These are phyloP conservation scores for Cuculus canorus DNA, from an alignment of 2,797 vertebrate genomes.

Conservation along the genomic window DNA sequence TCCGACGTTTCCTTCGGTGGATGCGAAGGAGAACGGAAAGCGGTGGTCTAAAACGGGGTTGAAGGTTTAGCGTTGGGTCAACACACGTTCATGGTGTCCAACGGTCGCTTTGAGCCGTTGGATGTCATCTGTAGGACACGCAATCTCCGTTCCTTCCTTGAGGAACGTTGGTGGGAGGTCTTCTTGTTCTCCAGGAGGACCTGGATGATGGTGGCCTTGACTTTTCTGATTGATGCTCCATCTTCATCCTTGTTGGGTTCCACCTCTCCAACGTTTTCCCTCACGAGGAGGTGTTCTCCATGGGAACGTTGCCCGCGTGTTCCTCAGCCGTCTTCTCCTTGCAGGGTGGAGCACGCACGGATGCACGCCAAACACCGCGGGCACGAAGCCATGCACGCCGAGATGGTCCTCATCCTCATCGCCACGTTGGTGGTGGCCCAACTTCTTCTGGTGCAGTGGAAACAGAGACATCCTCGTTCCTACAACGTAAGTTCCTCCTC, in stretches of 20 bases:
- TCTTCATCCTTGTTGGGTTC: too few relatives aligned
- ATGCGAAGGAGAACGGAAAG: not conserved
- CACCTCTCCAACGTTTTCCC: too few relatives aligned
- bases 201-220: not conserved
- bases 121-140: accelerated
- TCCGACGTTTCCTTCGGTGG: not conserved
- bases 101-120: not conserved
- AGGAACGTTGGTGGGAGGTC: accelerated
- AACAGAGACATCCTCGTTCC: slow-evolving; percentile 94
- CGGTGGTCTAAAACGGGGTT: not conserved
- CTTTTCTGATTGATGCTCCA: too few relatives aligned
- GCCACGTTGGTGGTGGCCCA: slow-evolving; percentile 95
- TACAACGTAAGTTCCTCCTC: slow-evolving; percentile 91
- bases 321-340: not conserved
- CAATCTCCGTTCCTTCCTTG: accelerated
- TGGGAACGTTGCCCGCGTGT: too few relatives aligned
- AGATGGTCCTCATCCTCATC: slow-evolving; percentile 98
- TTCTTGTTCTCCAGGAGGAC: accelerated
- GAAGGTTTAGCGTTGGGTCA: not conserved
- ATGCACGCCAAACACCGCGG: slow-evolving; percentile 99
- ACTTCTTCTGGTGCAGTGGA: slow-evolving; percentile 97
- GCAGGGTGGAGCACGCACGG: slow-evolving; percentile 93
- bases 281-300: too few relatives aligned
- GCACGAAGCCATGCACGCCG: slow-evolving; percentile 98
- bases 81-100: accelerated